Conservation (phyloP, 2,113 vertebrate species). For the Psittacus erithacus region DNA sequence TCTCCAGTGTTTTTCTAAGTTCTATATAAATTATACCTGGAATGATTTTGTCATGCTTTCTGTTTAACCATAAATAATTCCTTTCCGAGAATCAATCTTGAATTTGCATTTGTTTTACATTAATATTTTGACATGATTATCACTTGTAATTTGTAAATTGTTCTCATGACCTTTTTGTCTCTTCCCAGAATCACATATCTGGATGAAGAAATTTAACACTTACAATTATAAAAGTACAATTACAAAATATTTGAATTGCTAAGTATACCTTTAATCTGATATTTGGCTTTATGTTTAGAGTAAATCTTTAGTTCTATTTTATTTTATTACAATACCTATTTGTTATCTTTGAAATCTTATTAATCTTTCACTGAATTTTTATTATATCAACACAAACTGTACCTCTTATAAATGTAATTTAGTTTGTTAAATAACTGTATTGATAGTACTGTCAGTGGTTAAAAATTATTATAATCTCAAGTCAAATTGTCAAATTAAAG, state of each 20-base stretch:
- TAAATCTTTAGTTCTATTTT: background rate
- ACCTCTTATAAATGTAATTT: background rate
- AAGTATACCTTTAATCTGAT: background rate
- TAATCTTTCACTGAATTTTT: background rate
- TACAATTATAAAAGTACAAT: background rate
- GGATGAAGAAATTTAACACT: background rate
- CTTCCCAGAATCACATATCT: background rate
- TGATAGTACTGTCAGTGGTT: background rate
- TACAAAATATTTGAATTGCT: background rate
- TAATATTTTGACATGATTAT: background rate
- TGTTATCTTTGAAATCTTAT: background rate
- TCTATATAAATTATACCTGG: background rate
- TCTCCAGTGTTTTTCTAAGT: background rate
- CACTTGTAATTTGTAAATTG: background rate
- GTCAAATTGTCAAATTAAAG: background rate
- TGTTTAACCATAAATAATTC: background rate
- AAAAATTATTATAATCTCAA: background rate
- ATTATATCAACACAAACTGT: background rate
- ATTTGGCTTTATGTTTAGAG: background rate
- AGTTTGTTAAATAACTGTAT: background rate
- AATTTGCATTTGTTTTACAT: background rate
- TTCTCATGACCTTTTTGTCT: background rate
- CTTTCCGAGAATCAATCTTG: background rate
- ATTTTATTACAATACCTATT: background rate
- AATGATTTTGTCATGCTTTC: background rate